Conservation (phyloP, 2,888 invertebrate genomes). For the Diarsia brunnea region DNA sequence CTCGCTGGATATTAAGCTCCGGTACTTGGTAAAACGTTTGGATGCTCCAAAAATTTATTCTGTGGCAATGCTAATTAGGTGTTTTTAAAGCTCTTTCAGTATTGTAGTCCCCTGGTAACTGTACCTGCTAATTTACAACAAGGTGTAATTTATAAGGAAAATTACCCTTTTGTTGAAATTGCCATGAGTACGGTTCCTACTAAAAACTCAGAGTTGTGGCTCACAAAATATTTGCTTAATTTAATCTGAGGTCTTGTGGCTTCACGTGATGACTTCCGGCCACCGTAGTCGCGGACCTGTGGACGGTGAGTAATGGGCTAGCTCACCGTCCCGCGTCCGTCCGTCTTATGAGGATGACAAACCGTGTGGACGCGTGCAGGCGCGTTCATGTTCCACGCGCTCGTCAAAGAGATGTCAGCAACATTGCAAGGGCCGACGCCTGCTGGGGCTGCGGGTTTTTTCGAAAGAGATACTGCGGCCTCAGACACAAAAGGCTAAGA, state of each 20-base stretch:
- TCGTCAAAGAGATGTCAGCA: no score
- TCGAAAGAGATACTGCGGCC: no score
- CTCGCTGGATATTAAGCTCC: conserved; percentile 64
- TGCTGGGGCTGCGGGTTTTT: no score
- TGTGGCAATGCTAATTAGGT: conserved; percentile 76
- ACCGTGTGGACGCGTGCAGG: no score
- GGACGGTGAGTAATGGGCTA: no score
- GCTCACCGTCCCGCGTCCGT: no score
- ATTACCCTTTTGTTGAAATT: conserved; percentile 4
- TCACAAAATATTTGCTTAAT: conserved; percentile 6
- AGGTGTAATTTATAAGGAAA: conserved; percentile 21
- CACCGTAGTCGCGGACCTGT: no score
- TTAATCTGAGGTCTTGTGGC: not conserved
- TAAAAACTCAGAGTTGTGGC: not conserved
- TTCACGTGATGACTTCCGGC: no score
- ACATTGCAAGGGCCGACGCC: no score
- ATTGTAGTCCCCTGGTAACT: conserved; percentile 67
- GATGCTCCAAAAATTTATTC: conserved; percentile 69
- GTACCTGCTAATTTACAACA: conserved; percentile 59
- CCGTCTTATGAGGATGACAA: no score
- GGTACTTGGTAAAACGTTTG: conserved; percentile 59
- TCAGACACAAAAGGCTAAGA: no score
- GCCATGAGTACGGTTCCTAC: not conserved
- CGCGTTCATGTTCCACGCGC: no score
- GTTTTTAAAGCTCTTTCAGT: conserved; percentile 62